A percentile compares a stretch with the other conserved stretches of the same genome.
phyloP scores from a whole-genome alignment of 2,113 vertebrate species.

The Leucoraja erinaceus region DNA sequence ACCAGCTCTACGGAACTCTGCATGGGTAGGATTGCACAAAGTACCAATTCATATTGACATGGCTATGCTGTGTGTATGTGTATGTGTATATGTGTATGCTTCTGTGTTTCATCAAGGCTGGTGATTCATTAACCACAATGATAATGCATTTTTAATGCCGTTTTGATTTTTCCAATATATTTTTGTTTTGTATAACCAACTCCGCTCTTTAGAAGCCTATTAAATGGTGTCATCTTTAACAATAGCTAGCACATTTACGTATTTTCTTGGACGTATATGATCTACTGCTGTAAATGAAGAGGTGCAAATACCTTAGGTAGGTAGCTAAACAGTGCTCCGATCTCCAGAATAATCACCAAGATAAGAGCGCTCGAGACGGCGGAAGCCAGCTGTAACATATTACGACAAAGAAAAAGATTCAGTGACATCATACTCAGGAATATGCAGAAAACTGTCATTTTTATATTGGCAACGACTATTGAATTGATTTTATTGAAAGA shows the following conservation, averaged over 20 bases:
- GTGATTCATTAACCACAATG: background rate
- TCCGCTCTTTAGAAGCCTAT: no score
- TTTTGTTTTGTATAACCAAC: no score
- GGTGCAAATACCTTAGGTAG: slow-evolving; percentile 75
- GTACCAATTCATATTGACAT: background rate
- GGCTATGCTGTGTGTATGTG: no score
- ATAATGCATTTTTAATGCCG: background rate
- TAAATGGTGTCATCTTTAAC: background rate
- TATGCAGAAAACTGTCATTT: background rate
- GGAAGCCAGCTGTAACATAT: slow-evolving; percentile 64
- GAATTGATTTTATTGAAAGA: no score
- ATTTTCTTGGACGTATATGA: background rate
- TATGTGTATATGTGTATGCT: background rate
- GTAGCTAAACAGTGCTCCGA: slow-evolving; percentile 75
- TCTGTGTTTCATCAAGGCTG: background rate
- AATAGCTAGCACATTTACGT: background rate
- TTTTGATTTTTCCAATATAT: background rate
- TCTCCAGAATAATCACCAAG: slow-evolving; percentile 77
- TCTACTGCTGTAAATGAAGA: background rate
- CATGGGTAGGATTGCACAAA: no score
- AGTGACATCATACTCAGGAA: background rate
- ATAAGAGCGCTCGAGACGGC: slow-evolving; percentile 76
- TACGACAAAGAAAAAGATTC: background rate
- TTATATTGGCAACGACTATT: background rate
- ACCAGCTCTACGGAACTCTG: no score